Base-by-base conservation (phyloP, 2,797 vertebrate species). In the Babyrousa celebensis region DNA sequence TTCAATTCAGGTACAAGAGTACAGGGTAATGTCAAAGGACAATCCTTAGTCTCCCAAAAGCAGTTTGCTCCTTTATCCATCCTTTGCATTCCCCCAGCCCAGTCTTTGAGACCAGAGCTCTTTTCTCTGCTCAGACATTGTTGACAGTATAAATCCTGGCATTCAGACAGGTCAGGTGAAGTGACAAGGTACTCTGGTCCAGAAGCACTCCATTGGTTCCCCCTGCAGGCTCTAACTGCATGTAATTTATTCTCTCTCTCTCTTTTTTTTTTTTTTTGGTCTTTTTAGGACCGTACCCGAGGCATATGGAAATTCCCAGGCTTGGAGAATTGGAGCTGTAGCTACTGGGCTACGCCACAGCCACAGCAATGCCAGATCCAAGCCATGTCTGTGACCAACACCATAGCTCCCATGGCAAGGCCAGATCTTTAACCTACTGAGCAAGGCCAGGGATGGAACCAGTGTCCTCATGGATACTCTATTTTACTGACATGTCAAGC, bases 81-180 rank as follows among this genome's bases (percentile, higher is more conserved):
- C 91, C 72, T 32, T 48, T 92, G 0, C 9, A 29, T 93, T 93
- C 36, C 29, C 21, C 14, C 12, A 90, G 56, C 60, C 65, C 25
- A 74, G 52, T 85, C 36, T 91, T 60, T 91, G 68, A 93, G 89
- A 40, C 94, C 70, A 71, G 83, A 93, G 75, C 65, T 96, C 52
- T 96, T 91, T 58, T 85, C 79, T 95, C 36, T 79, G 78, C 43
- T 94, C 60, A 63, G 72, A 32, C 75, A 52, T 90, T 85, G 82
- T 68, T 94, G 78, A 79, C 85, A 84, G 93, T 72, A 5, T 93
- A 96, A 95, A 78, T 87, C 58, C 94, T 96, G 91, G 83, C 18
- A 54, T 86, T 92, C 74, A 90, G 70, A 94, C 60, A 89, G 94
- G 91, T 83, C 72, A 94, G 86, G n/a, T 95, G 68, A 96, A 82